These are phyloP conservation scores for Muricea muricata DNA, from an alignment of 92 coral and sea anemone species.

Conservation along the genomic window DNA sequence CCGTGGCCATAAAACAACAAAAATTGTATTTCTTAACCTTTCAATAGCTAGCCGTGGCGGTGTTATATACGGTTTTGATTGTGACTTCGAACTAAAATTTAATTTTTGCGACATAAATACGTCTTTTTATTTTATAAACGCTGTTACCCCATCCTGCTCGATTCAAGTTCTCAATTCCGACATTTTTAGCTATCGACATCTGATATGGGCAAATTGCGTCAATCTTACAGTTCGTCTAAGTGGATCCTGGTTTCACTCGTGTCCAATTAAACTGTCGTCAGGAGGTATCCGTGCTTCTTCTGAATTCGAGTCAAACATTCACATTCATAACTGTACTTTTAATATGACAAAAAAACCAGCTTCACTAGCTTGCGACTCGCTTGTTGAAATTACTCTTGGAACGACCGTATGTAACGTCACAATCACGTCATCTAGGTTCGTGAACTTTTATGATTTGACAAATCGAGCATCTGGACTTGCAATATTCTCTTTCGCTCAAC, in stretches of 20 bases:
- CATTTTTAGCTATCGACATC: background rate
- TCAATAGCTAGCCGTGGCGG: background rate
- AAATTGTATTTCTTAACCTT: background rate
- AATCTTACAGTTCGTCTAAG: constrained; percentile 9
- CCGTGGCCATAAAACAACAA: background rate
- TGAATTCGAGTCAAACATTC: background rate
- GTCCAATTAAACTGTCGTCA: background rate
- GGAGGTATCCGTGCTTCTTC: background rate
- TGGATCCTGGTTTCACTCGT: background rate
- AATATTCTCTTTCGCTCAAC: background rate
- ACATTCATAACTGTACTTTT: background rate
- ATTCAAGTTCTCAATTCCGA: background rate
- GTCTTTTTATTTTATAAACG: background rate
- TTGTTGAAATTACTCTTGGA: background rate
- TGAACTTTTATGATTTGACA: background rate
- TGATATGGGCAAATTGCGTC: background rate
- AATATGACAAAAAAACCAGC: background rate
- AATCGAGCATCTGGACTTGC: background rate
- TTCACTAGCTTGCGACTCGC: background rate
- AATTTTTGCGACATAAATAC: background rate
- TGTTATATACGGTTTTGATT: background rate
- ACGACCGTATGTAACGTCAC: background rate
- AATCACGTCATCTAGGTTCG: background rate
- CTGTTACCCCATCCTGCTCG: background rate
- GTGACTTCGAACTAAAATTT: background rate